Conservation (phyloP, 1,140 invertebrate genomes). For the Samia ricini region DNA sequence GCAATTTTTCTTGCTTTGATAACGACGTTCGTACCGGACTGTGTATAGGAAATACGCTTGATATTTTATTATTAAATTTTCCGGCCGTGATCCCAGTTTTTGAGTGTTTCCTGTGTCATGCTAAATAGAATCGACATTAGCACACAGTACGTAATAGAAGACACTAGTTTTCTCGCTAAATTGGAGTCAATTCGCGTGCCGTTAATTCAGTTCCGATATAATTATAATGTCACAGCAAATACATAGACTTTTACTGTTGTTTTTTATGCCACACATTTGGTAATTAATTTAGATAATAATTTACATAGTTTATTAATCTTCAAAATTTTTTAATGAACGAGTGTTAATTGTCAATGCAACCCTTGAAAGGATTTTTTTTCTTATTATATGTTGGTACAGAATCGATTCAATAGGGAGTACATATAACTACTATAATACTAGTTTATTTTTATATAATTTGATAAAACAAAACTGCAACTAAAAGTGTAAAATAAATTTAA, state of each 20-base stretch:
- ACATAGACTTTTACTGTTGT: conserved; percentile 19
- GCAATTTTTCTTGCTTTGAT: too few relatives aligned
- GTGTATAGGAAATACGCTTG: neutral
- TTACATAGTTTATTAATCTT: neutral
- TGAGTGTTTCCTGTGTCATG: conserved; percentile 30
- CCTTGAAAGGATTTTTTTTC: too few relatives aligned
- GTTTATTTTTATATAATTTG: too few relatives aligned
- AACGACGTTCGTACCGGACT: neutral
- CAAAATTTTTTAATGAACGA: neutral
- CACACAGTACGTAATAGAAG: conserved; percentile 63
- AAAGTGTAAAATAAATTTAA: too few relatives aligned
- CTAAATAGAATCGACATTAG: conserved; percentile 11
- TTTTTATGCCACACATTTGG: conserved; percentile 51
- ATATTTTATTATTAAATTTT: conserved; percentile 37
- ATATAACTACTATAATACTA: too few relatives aligned
- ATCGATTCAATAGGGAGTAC: too few relatives aligned
- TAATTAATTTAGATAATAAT: conserved; percentile 24
- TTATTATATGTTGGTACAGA: too few relatives aligned
- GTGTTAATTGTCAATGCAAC: too few relatives aligned
- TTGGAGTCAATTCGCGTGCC: conserved; percentile 44
- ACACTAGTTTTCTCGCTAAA: conserved; percentile 62
- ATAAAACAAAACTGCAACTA: too few relatives aligned
- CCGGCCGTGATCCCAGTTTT: conserved; percentile 41
- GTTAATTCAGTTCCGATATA: conserved; percentile 36
- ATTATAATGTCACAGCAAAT: conserved; percentile 9